Evolutionary conservation across 2,888 invertebrate species (phyloP).

Genomic region (Melipona bicolor): DNA sequence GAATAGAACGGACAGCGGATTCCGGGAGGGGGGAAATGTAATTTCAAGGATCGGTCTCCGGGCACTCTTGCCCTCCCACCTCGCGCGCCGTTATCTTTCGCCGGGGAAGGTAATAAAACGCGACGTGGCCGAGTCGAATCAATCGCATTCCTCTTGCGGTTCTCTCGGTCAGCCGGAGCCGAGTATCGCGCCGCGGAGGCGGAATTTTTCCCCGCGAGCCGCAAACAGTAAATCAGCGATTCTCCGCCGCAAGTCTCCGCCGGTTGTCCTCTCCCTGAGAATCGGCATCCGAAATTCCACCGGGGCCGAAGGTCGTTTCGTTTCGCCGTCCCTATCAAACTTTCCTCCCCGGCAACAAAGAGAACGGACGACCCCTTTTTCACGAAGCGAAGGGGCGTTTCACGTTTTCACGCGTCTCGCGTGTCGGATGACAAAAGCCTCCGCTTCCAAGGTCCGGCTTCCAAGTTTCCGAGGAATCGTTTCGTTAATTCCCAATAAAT

Average conservation of each 20-base stretch:
- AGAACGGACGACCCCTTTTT: conserved; percentile 33
- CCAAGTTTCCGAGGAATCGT: neutral
- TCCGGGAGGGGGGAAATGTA: conserved; percentile 32
- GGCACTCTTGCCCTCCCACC: neutral
- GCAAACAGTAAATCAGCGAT: conserved; percentile 57
- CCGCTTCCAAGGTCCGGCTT: neutral
- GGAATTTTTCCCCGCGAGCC: conserved; percentile 52
- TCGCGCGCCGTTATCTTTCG: conserved; percentile 27
- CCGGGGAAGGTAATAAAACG: conserved; percentile 57
- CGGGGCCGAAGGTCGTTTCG: conserved; percentile 40
- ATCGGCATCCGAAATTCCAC: conserved; percentile 48
- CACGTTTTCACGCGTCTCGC: conserved; percentile 8
- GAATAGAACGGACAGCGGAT: conserved; percentile 11
- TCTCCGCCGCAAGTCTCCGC: conserved; percentile 52
- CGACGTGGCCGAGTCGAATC: conserved; percentile 53
- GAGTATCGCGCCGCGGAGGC: conserved; percentile 44
- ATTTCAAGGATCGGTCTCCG: conserved; percentile 33
- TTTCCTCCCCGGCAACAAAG: conserved; percentile 57
- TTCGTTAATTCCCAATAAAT: neutral
- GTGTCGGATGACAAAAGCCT: conserved; percentile 52
- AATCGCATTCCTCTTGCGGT: conserved; percentile 65
- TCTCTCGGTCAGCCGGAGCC: conserved; percentile 38
- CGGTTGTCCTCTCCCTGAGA: conserved; percentile 8
- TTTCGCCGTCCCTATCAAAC: conserved; percentile 47
- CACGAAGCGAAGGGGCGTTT: conserved; percentile 20